Conservation (phyloP, 2,113 vertebrate genomes). For the Melanostigma gelatinosum region DNA sequence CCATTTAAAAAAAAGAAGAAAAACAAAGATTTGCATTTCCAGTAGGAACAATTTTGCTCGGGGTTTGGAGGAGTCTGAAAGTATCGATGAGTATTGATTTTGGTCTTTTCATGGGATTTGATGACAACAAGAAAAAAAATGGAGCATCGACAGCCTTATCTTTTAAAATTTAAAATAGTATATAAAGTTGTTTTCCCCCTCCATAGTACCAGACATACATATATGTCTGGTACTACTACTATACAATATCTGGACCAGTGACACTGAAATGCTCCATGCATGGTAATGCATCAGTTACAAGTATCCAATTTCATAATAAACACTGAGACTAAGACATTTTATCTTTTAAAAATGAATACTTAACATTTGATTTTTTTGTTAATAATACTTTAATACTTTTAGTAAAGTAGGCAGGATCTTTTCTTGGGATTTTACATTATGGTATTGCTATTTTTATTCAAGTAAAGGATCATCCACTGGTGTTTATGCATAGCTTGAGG, state of each 20-base stretch:
- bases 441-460: neutral
- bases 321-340: neutral
- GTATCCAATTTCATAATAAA: neutral
- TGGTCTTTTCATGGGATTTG: neutral
- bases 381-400: neutral
- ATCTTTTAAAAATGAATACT: neutral
- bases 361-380: neutral
- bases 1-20: neutral
- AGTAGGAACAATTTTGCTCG: neutral
- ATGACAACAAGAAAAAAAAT: neutral
- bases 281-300: constrained; percentile 1
- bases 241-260: neutral
- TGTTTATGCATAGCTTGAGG: neutral
- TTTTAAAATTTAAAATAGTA: neutral
- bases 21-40: constrained; percentile 16
- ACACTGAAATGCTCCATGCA: neutral
- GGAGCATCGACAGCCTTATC: neutral
- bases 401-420: neutral
- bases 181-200: too few species aligned
- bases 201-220: too few species aligned
- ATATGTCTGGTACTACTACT: too few species aligned
- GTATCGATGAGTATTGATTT: neutral
- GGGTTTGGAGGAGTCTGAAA: constrained; percentile 1
- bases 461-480: neutral
- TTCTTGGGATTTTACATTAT: neutral